A percentile compares a stretch with the other conserved stretches of the same genome.
Evolutionary conservation across 2,113 vertebrate genomes (phyloP).

Genomic region (Colinus virginianus): DNA sequence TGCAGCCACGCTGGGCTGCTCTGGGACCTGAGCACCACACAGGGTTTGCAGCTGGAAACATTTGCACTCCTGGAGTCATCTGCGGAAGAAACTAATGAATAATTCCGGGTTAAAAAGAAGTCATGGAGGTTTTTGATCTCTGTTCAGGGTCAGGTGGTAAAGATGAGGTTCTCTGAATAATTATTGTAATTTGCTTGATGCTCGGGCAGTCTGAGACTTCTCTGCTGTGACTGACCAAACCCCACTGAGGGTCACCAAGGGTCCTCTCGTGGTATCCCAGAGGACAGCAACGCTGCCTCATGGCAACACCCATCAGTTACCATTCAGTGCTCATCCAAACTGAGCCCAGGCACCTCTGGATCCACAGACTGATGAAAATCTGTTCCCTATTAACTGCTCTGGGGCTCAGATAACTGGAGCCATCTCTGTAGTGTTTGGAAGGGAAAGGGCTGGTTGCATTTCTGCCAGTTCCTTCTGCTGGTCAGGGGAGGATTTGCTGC

Average conservation of each 20-base stretch:
- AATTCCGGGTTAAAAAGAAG: background rate
- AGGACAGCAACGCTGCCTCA: background rate
- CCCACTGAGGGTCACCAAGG: background rate
- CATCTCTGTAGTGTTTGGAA: background rate
- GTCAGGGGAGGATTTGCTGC: background rate
- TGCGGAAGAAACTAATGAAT: background rate
- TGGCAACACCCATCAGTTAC: fast-evolving
- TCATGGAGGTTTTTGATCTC: background rate
- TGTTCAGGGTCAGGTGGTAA: background rate
- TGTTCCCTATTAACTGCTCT: background rate
- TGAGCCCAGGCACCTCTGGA: background rate
- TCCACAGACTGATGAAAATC: background rate
- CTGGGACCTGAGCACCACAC: fast-evolving
- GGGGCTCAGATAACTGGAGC: background rate
- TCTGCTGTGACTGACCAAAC: background rate
- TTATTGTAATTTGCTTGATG: background rate
- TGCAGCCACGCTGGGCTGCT: fast-evolving
- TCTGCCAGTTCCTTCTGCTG: background rate
- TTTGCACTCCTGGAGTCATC: background rate
- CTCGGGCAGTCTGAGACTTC: background rate
- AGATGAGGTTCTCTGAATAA: background rate
- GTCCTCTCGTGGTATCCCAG: background rate
- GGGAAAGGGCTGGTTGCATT: background rate
- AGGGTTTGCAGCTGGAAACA: background rate
- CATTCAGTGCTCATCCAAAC: fast-evolving